phyloP scores from a whole-genome alignment of 2,113 vertebrate species.

The Cygnus buccinator region DNA sequence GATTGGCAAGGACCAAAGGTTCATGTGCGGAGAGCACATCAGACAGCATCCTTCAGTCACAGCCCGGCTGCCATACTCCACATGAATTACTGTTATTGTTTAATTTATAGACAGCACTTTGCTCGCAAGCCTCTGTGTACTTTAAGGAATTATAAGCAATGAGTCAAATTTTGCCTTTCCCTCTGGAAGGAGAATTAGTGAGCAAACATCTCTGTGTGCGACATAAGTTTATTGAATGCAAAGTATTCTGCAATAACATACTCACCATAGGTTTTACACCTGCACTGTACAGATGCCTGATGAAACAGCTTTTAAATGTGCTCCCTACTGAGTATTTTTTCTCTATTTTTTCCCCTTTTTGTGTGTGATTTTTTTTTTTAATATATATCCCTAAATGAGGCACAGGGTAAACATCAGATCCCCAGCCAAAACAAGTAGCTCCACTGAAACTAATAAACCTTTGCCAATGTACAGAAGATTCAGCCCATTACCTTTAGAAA shows the following conservation, averaged over 20 bases:
- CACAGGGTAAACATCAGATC: background rate
- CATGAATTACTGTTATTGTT: background rate
- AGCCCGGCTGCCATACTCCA: background rate
- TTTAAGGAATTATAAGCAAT: background rate
- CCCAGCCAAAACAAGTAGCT: background rate
- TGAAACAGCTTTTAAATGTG: background rate
- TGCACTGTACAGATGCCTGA: background rate
- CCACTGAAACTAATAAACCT: background rate
- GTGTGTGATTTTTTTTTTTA: background rate
- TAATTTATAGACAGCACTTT: slow-evolving; percentile 20
- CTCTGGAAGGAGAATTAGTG: background rate
- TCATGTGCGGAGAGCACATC: background rate
- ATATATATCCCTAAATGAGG: background rate
- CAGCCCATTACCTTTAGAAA: slow-evolving; percentile 28
- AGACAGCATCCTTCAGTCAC: background rate
- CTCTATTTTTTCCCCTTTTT: fast-evolving
- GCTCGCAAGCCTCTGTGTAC: background rate
- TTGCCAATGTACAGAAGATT: background rate
- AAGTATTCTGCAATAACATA: background rate
- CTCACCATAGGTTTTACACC: background rate
- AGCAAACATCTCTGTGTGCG: background rate
- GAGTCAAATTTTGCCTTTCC: background rate
- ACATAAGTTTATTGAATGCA: background rate
- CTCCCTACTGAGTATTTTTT: background rate
- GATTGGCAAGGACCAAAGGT: background rate